A percentile compares a stretch with the other conserved stretches of the same genome.
These are phyloP conservation scores for Lasioglossum pauxillum DNA, from an alignment of 2,888 invertebrate genomes.

Conservation along the genomic window DNA sequence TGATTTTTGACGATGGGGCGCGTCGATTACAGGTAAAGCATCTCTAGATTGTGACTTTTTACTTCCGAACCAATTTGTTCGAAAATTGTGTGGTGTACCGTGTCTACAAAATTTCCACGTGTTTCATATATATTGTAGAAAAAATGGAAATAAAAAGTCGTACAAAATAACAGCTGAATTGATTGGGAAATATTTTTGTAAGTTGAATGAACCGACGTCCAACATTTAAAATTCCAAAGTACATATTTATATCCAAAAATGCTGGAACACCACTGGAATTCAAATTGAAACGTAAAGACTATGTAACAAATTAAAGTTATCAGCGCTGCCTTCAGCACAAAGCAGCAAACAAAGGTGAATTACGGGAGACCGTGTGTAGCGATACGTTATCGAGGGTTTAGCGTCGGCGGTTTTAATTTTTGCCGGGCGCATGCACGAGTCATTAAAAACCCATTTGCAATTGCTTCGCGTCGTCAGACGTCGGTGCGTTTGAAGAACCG, in stretches of 20 bases:
- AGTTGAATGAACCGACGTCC: too few species aligned
- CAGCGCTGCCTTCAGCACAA: background rate
- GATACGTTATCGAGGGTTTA: background rate
- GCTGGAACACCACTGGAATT: background rate
- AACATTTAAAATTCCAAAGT: background rate
- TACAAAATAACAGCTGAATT: too few species aligned
- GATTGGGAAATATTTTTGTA: too few species aligned
- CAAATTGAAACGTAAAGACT: background rate
- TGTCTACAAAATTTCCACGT: too few species aligned
- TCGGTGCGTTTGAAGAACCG: background rate
- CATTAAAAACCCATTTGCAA: slow-evolving; percentile 2
- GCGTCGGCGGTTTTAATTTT: background rate
- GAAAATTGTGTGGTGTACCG: background rate
- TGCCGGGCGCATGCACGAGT: background rate
- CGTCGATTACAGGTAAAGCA: slow-evolving; percentile 20
- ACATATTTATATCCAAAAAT: background rate
- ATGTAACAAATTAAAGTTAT: background rate
- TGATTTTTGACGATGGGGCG: background rate
- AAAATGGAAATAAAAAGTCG: too few species aligned
- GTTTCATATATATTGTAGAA: too few species aligned
- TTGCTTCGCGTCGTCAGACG: background rate
- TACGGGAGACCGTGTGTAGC: background rate
- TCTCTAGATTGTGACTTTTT: background rate
- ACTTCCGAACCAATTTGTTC: background rate
- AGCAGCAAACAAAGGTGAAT: background rate